Evolutionary conservation across 1,140 invertebrate genomes (phyloP).

Genomic region (Latrodectus geometricus): DNA sequence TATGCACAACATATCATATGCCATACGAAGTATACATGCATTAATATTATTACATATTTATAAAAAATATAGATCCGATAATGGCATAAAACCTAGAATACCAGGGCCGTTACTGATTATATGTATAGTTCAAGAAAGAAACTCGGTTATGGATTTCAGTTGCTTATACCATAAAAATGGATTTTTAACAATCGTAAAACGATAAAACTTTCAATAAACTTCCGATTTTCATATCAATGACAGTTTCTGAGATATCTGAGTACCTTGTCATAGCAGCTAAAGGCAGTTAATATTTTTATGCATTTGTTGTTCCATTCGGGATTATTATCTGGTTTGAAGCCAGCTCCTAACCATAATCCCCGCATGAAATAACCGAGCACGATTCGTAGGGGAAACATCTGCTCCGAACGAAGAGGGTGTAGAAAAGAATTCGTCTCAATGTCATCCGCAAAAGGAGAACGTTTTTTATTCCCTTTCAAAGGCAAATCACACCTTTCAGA

Average conservation of each 20-base stretch:
- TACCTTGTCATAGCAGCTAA: neutral
- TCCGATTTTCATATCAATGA: neutral
- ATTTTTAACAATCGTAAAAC: neutral
- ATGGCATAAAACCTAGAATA: too few relatives aligned
- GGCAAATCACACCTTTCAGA: neutral
- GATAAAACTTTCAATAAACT: neutral
- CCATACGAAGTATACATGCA: too few relatives aligned
- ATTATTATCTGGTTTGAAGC: neutral
- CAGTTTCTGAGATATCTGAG: too few relatives aligned
- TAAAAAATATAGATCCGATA: too few relatives aligned
- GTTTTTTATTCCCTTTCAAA: neutral
- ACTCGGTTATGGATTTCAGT: too few relatives aligned
- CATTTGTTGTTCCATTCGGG: neutral
- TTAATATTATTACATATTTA: too few relatives aligned
- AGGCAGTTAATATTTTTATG: constrained; percentile 1
- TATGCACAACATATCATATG: too few relatives aligned
- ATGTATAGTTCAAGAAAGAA: too few relatives aligned
- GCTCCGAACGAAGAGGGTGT: neutral
- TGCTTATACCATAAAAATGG: neutral
- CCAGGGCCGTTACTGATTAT: too few relatives aligned
- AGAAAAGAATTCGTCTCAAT: neutral
- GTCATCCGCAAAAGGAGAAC: neutral
- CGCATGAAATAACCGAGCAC: neutral
- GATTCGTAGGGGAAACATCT: neutral
- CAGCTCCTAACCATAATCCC: neutral